These are phyloP conservation scores for Argyra leucocephala DNA, from an alignment of 2,888 invertebrate genomes.

Conservation along the genomic window DNA sequence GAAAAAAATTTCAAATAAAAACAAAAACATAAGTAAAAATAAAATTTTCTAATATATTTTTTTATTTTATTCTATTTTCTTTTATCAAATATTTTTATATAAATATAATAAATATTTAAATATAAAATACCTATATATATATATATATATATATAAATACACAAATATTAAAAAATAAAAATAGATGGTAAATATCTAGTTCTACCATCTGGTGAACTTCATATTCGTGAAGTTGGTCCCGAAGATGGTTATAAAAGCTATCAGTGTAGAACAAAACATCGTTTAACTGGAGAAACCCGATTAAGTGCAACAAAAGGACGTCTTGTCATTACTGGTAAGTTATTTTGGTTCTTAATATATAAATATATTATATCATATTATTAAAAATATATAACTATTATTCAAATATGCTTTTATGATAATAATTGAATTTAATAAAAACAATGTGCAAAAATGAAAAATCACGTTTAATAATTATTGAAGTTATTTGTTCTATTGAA, in stretches of 20 bases:
- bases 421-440: slow-evolving; percentile 10
- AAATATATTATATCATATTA: slow-evolving; percentile 24
- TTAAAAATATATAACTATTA: slow-evolving; percentile 11
- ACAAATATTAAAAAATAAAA: no score
- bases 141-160: not conserved
- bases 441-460: no score
- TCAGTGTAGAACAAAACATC: slow-evolving; percentile 87
- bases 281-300: slow-evolving; percentile 84
- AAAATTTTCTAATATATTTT: slow-evolving; percentile 15
- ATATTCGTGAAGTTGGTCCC: slow-evolving; percentile 88
- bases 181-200: slow-evolving; percentile 92
- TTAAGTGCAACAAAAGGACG: slow-evolving; percentile 88
- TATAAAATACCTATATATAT: no score
- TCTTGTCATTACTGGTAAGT: slow-evolving; percentile 90
- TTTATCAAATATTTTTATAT: not conserved
- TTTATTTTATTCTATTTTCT: slow-evolving; percentile 13
- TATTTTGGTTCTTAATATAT: slow-evolving; percentile 19
- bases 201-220: slow-evolving; percentile 86
- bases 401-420: not conserved
- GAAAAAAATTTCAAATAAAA: slow-evolving; percentile 4
- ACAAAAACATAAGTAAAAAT: not conserved
- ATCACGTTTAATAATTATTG: no score
- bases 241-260: slow-evolving; percentile 91
- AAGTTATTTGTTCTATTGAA: no score
- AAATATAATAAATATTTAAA: not conserved